Percentiles rank a stretch among this genome's conserved stretches.
phyloP scores from a whole-genome alignment of 2,113 vertebrate species.

The Hemibagrus wyckioides region DNA sequence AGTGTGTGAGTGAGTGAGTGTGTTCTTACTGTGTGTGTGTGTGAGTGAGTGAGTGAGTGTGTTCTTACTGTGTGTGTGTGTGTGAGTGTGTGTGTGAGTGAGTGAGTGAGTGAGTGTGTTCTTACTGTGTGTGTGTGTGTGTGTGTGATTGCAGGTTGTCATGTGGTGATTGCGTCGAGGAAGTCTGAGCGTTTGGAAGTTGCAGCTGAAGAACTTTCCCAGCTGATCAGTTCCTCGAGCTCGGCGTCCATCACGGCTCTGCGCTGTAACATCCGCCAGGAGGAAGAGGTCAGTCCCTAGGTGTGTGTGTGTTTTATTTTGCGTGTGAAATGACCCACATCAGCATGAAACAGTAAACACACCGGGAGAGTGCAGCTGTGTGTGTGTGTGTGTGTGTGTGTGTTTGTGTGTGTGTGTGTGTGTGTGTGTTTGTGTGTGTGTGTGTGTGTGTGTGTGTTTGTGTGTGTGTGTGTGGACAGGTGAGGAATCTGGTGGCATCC shows the following conservation, averaged over 20 bases:
- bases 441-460: constrained; percentile 2
- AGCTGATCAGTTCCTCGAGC: background rate
- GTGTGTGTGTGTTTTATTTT: background rate
- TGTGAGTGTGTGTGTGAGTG: too few relatives aligned
- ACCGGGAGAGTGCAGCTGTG: background rate
- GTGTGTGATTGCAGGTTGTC: too few relatives aligned
- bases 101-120: too few relatives aligned
- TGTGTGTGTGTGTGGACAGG: constrained; percentile 69
- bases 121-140: too few relatives aligned
- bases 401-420: background rate
- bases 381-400: too few relatives aligned
- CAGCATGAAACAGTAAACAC: background rate
- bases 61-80: too few relatives aligned
- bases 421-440: background rate
- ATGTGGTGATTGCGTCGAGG: too few relatives aligned
- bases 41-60: too few relatives aligned
- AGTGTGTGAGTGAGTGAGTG: too few relatives aligned
- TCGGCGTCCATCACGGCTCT: background rate
- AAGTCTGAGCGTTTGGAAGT: too few relatives aligned
- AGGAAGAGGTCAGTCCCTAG: background rate
- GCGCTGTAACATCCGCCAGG: background rate
- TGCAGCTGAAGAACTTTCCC: too few relatives aligned
- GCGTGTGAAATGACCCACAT: background rate
- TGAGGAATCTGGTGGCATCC: constrained; percentile 80
- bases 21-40: too few relatives aligned